Conservation (phyloP, 2,888 invertebrate species). For the Sycophila texana region DNA sequence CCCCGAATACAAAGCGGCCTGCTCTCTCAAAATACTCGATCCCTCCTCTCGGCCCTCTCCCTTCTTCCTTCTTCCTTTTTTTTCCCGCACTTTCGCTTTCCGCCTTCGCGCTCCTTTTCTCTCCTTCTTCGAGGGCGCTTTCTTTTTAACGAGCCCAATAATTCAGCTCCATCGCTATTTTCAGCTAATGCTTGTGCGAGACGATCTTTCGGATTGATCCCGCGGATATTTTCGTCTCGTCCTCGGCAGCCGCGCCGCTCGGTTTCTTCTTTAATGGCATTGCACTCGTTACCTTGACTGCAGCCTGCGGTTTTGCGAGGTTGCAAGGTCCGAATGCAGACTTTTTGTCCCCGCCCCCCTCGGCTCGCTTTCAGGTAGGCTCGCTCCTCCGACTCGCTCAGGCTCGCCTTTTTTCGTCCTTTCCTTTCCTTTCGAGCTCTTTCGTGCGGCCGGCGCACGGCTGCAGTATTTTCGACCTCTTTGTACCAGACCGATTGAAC, state of each 20-base stretch:
- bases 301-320: conserved; percentile 56
- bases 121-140: too few species aligned
- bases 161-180: background rate
- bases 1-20: conserved; percentile 72
- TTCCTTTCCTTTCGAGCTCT: conserved; percentile 25
- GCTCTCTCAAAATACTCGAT: conserved; percentile 59
- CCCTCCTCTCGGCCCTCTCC: conserved; percentile 62
- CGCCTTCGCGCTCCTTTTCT: background rate
- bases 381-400: background rate
- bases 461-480: conserved; percentile 46
- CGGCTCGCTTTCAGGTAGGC: conserved; percentile 10
- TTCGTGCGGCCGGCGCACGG: conserved; percentile 11
- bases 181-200: background rate
- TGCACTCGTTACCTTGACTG: conserved; percentile 59
- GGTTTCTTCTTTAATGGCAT: conserved; percentile 56
- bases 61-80: too few species aligned
- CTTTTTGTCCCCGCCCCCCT: conserved; percentile 21
- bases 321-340: conserved; percentile 56
- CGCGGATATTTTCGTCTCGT: conserved; percentile 50
- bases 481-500: conserved; percentile 44
- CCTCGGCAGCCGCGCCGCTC: conserved; percentile 24
- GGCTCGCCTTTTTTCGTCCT: conserved; percentile 5
- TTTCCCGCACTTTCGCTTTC: conserved; percentile 11
- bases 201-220: conserved; percentile 34
- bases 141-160: too few species aligned